These are phyloP conservation scores for Hypanus sabinus DNA, from an alignment of 2,113 vertebrate species.

Conservation along the genomic window DNA sequence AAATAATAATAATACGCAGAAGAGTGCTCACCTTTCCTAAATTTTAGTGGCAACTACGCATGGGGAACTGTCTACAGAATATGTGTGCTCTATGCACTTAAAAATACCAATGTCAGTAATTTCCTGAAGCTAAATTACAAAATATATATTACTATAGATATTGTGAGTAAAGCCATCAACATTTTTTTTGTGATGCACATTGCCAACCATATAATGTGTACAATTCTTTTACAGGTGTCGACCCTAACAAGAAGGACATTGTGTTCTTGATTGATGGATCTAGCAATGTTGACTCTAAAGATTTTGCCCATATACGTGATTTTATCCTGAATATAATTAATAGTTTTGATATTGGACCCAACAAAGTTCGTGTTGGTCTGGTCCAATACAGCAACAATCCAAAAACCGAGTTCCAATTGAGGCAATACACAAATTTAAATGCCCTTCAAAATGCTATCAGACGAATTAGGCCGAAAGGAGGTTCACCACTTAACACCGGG, in stretches of 20 bases:
- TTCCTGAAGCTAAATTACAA: neutral
- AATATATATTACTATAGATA: neutral
- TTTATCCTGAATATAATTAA: conserved; percentile 72
- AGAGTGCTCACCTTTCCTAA: neutral
- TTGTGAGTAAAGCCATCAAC: neutral
- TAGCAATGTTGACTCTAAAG: conserved; percentile 49
- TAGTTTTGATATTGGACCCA: conserved; percentile 58
- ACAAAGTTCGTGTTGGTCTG: conserved; percentile 55
- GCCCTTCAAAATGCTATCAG: conserved; percentile 53
- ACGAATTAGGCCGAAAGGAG: conserved; percentile 43
- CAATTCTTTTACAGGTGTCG: conserved; percentile 41
- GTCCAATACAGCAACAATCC: conserved; percentile 56
- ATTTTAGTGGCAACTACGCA: neutral
- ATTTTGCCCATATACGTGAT: conserved; percentile 79
- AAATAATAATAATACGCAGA: neutral
- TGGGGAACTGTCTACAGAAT: neutral
- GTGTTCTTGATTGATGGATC: conserved; percentile 92
- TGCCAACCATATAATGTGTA: neutral
- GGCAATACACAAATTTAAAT: conserved; percentile 50
- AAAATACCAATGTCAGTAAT: neutral
- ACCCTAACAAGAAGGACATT: conserved; percentile 73
- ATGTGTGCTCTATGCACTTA: too few relatives aligned
- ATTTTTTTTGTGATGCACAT: neutral
- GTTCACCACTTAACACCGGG: conserved; percentile 63
- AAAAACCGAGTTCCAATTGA: conserved; percentile 54